These are phyloP conservation scores for Barypeithes pellucidus DNA, from an alignment of 2,888 invertebrate genomes.

Conservation along the genomic window DNA sequence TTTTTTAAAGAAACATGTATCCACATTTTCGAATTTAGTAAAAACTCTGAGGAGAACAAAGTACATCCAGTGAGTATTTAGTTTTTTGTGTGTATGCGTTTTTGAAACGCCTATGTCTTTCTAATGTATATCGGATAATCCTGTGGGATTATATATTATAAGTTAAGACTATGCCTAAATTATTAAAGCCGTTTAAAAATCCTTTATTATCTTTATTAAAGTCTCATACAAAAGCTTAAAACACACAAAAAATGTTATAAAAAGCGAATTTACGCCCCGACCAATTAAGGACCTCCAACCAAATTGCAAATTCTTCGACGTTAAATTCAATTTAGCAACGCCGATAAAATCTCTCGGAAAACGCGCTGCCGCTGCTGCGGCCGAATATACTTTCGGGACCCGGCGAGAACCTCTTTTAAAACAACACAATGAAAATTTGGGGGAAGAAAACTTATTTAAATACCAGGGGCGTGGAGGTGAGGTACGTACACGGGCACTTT, in stretches of 20 bases:
- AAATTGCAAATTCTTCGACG: slow-evolving; percentile 48
- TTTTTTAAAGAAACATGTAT: too few relatives aligned
- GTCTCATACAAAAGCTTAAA: slow-evolving; percentile 16
- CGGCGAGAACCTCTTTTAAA: slow-evolving; percentile 49
- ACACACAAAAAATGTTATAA: slow-evolving; percentile 15
- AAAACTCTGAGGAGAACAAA: too few relatives aligned
- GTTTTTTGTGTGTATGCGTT: too few relatives aligned
- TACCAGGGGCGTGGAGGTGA: too few relatives aligned
- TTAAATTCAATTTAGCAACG: slow-evolving; percentile 51
- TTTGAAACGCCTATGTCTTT: neutral
- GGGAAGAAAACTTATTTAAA: slow-evolving; percentile 53
- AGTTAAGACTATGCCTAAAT: slow-evolving; percentile 14
- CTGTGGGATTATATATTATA: neutral
- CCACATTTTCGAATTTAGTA: too few relatives aligned
- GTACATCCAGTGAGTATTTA: too few relatives aligned
- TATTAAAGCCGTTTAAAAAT: slow-evolving; percentile 6
- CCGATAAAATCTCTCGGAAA: slow-evolving; percentile 51
- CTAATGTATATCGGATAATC: neutral
- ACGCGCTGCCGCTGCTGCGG: slow-evolving; percentile 31
- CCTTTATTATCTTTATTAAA: slow-evolving; percentile 19
- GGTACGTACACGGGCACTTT: too few relatives aligned
- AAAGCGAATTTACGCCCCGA: slow-evolving; percentile 33
- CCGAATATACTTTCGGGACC: slow-evolving; percentile 48
- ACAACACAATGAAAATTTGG: slow-evolving; percentile 51
- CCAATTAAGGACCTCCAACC: slow-evolving; percentile 41